These are phyloP conservation scores for Masticophis lateralis DNA, from an alignment of 2,797 vertebrate species.

Conservation along the genomic window DNA sequence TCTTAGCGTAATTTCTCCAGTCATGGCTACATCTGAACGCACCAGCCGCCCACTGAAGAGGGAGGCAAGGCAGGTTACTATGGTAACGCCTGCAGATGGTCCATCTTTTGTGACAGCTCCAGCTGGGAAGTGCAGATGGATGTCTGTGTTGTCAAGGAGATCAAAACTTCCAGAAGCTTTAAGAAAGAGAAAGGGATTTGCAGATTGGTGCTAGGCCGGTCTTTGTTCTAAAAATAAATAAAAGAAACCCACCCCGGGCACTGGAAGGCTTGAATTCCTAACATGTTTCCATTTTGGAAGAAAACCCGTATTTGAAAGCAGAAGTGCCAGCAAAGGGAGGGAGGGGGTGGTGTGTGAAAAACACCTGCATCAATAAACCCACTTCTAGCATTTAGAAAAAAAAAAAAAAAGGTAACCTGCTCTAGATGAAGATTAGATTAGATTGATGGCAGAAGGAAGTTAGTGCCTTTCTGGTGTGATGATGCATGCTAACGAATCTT, in stretches of 20 bases:
- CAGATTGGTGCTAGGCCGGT: slow-evolving; percentile 48
- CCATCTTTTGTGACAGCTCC: slow-evolving; percentile 98
- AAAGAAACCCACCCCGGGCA: not conserved
- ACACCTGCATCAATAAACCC: not conserved
- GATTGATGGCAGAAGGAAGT: not conserved
- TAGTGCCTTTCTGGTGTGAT: not conserved
- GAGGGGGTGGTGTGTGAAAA: not conserved
- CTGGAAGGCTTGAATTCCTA: not conserved
- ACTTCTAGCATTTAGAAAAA: not conserved
- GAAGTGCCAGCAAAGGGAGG: not conserved
- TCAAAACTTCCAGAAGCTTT: slow-evolving; percentile 88
- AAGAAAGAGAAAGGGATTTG: slow-evolving; percentile 58
- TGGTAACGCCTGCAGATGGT: slow-evolving; percentile 97
- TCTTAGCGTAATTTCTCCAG: slow-evolving; percentile 94
- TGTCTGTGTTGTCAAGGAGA: slow-evolving; percentile 93
- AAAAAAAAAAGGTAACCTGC: not conserved
- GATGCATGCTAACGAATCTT: no score
- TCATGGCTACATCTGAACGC: slow-evolving; percentile 95
- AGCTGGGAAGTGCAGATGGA: slow-evolving; percentile 98
- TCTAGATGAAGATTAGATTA: not conserved
- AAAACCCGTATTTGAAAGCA: not conserved
- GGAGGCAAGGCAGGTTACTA: slow-evolving; percentile 95
- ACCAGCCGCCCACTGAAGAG: slow-evolving; percentile 91
- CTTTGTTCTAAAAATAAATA: slow-evolving; percentile 45
- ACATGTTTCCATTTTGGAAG: not conserved